Conservation (phyloP, 2,888 invertebrate genomes). For the Selenia dentaria region DNA sequence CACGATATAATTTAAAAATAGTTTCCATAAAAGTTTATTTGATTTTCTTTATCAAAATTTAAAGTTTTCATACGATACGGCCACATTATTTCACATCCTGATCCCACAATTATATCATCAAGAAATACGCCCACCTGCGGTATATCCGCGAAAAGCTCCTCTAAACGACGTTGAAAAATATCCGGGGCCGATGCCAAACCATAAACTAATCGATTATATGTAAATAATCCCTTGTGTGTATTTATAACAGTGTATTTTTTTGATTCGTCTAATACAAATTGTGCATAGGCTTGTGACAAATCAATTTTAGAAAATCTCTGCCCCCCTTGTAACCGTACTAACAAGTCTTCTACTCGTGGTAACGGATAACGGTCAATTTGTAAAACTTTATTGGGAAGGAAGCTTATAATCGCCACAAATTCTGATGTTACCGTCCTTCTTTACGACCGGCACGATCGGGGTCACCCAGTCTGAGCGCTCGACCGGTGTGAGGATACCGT, state of each 20-base stretch:
- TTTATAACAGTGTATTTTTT: conserved; percentile 33
- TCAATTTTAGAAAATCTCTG: conserved; percentile 2
- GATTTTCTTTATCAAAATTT: too few relatives aligned
- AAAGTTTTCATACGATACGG: too few relatives aligned
- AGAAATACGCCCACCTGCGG: conserved; percentile 28
- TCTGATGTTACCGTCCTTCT: conserved; percentile 36
- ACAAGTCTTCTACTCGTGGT: conserved; percentile 32
- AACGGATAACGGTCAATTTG: conserved; percentile 39
- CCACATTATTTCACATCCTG: too few relatives aligned
- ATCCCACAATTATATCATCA: too few relatives aligned
- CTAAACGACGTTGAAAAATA: conserved; percentile 29
- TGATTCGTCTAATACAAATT: conserved; percentile 21
- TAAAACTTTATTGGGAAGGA: conserved; percentile 35
- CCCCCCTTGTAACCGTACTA: conserved; percentile 25
- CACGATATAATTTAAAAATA: too few relatives aligned
- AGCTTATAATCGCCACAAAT: conserved; percentile 40
- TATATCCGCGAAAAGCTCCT: conserved; percentile 29
- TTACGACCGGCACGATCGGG: conserved; percentile 19
- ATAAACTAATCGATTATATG: conserved; percentile 22
- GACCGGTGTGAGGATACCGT: conserved; percentile 16
- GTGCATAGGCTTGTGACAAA: neutral
- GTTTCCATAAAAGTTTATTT: too few relatives aligned
- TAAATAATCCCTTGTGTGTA: conserved; percentile 27
- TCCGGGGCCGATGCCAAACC: conserved; percentile 18
- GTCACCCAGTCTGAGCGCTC: neutral